These are phyloP conservation scores for Dynastes hyllus DNA, from an alignment of 2,888 invertebrate species.

Conservation along the genomic window DNA sequence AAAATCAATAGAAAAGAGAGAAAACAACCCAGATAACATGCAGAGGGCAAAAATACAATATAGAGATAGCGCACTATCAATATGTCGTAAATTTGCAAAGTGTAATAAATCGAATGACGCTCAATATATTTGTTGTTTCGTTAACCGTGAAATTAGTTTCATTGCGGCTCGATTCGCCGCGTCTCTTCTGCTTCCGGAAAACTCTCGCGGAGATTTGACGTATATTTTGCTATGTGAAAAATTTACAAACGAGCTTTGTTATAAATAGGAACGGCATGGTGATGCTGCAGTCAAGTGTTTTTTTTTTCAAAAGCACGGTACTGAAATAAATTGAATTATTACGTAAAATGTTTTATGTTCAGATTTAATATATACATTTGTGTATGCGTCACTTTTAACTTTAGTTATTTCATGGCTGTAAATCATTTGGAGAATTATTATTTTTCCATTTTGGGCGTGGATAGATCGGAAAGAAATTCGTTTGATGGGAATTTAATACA, in stretches of 20 bases:
- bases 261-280: background rate
- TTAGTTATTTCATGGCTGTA: too few relatives aligned
- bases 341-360: background rate
- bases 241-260: constrained; percentile 5
- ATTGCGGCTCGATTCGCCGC: background rate
- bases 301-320: background rate
- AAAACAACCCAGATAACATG: background rate
- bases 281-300: background rate
- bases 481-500: too few relatives aligned
- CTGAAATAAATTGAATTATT: background rate
- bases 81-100: constrained; percentile 32
- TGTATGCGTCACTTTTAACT: too few relatives aligned
- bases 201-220: constrained; percentile 5
- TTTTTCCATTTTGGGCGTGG: too few relatives aligned
- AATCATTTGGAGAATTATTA: too few relatives aligned
- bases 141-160: constrained; percentile 43
- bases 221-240: background rate
- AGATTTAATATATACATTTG: background rate
- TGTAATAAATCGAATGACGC: constrained; percentile 37
- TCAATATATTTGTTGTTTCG: constrained; percentile 38
- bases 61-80: constrained; percentile 21
- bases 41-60: background rate
- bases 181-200: constrained; percentile 2
- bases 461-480: too few relatives aligned
- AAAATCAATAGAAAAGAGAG: background rate